Base-by-base conservation (phyloP, 1,140 invertebrate species). In the Mylabris phalerata region DNA sequence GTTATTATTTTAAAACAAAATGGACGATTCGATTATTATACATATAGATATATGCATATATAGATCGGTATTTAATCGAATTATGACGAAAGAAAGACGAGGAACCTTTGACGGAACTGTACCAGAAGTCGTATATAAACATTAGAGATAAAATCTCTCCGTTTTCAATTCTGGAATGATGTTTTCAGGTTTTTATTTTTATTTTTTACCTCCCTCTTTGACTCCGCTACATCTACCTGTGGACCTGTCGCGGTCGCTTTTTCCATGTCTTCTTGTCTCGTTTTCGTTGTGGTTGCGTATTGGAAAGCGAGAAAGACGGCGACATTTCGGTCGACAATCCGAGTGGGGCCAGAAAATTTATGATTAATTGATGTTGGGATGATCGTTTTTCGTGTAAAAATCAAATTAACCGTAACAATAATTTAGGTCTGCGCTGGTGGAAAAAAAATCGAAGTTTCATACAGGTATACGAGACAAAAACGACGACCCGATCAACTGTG, bases 81-180 rank as follows among this genome's bases (percentile, higher is more conserved):
- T 54, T 54, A 27, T 13, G 19, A 19, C 19, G 32, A 32, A 7
- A 32, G 32, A 32, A 3, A 32, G 7, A 32, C 32, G 11, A 32
- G 24, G 25, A 52, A 52, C n/a, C 46, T 54, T 52, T 54, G 51
- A 45, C 11, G 25, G 13, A 54, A 54, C 51, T 54, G 51, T 54
- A 54, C 51, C 48, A 50, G 48, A 19, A 50, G 48, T 50, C 48
- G 40, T 32, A 32, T 32, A 32, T 32, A 32, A 32, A 32, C 32
- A 32, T 32, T 32, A 32, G 32, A 32, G 32, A 32, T 32, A 32
- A 32, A 32, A 32, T 32, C 32, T 32, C 32, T 32, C 32, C 9
- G 6, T 38, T 40, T 50, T 50, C 41, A 40, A 40, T 10, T 41
- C 4, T 32, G 32, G 32, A 32, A 32, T 32, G 32, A 32, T 19